A percentile compares a stretch with the other conserved stretches of the same genome.
phyloP scores from a whole-genome alignment of 2,888 invertebrate species.

The Eurytoma adleriae region DNA sequence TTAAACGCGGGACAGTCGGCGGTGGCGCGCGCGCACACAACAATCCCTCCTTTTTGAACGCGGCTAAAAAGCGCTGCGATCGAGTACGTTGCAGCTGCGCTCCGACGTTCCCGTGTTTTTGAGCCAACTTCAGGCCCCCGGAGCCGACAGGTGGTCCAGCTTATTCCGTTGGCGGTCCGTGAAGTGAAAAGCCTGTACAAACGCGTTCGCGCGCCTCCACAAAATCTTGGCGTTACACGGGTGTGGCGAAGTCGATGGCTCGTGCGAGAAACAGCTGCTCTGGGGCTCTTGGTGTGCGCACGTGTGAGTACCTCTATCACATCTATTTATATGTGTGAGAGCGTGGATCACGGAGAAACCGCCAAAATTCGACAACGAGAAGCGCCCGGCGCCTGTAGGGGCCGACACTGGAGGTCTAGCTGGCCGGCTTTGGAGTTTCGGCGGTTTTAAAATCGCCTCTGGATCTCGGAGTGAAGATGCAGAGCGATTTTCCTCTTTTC shows the following conservation, averaged over 20 bases:
- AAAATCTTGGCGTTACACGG: neutral
- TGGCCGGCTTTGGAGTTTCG: neutral
- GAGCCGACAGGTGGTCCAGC: conserved; percentile 28
- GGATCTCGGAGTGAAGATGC: neutral
- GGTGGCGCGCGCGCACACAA: conserved; percentile 2
- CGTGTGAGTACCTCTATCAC: neutral
- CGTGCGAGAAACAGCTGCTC: neutral
- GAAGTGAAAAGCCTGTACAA: neutral
- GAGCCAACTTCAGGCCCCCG: conserved; percentile 28
- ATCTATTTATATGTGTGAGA: neutral
- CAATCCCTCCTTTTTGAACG: conserved; percentile 34
- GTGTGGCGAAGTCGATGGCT: neutral
- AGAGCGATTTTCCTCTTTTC: conserved; percentile 13
- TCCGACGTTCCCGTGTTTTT: neutral
- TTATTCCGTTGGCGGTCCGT: neutral
- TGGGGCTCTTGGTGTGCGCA: too few relatives aligned
- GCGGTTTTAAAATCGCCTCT: conserved; percentile 17
- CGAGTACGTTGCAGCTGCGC: neutral
- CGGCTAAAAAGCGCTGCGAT: conserved; percentile 43
- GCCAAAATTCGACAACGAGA: conserved; percentile 28
- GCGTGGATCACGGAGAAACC: conserved; percentile 2
- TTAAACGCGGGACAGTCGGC: conserved; percentile 1
- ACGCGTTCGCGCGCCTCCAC: conserved; percentile 1
- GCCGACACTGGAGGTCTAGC: neutral
- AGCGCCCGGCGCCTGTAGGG: conserved; percentile 4